Evolutionary conservation across 2,888 invertebrate genomes (phyloP), one percentile per base, ranked within the genome.

Genomic region (Acanthoscelides obtectus): DNA sequence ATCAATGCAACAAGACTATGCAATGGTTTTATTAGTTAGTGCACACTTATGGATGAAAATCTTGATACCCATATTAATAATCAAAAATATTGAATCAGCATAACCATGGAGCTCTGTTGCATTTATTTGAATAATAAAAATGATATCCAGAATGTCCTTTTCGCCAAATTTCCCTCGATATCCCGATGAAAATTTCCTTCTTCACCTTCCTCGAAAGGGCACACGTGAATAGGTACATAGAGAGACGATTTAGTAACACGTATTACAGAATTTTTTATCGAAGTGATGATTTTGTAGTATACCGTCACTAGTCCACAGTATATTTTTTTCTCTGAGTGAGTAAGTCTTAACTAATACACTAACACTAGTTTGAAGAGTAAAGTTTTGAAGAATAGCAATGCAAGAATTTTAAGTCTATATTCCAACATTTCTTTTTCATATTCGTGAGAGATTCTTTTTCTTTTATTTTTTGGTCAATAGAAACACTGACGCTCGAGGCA

Each of bases 201-300:
- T 6, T 20, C 8, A 66, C 22, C 69, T 19, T 20, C 20, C 81
- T 79, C 73, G 21, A 75, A 77, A 74, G 82, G 80, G 82, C 82
- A 81, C 82, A 82, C 83, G 82, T 81, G 77, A 79, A 81, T 81
- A 81, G 82, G 84, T 85, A 85, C 84, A 85, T 85, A 85, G 85
- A 85, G 85, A 85, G 85, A 84, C 79, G 71, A 72, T 72, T 71
- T 67, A 73, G 45, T 45, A 45, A 12, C 45, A 45, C 45, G 45
- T 45, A 45, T 45, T 17, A 45, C 45, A 12, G 45, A 45, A 45
- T 45, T 45, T 45, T 45, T 45, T 17, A 45, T 45, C 5, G 45
- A 45, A 45, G 17, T 17, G 45, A 25, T 45, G 45, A 45, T 45
- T 45, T 12, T 45, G 45, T 45, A 45, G 45, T 45, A 45, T 45